Base-by-base conservation (phyloP, 1,140 invertebrate genomes). In the Piezodorus guildinii region DNA sequence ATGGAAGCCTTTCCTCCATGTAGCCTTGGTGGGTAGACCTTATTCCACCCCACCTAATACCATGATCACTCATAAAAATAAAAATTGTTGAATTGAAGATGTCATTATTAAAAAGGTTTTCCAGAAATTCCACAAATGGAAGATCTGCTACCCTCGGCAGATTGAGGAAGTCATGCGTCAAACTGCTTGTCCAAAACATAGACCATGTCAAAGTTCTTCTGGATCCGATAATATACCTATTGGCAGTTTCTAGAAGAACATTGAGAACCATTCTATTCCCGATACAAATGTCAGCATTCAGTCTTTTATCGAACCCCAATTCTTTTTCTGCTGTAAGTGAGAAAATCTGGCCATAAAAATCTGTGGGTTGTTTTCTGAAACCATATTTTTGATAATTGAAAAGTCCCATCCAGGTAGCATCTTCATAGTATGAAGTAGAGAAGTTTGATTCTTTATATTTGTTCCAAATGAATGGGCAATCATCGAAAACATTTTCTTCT, bases 1-100 rank as follows among this genome's bases (percentile, higher is more conserved):
- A 83, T 1, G 86, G 86, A 43, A 88, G 73, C 65, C 83, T 76
- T 67, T 86, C 85, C 70, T 89, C 86, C 10, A 86, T 70, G 64
- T 81, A 78, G 0, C 86, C 79, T 64, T 79, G 78, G 68, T 80
- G 80, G 0, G 85, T 86, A 60, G 80, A 72, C 2, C 84, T 73
- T 65, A 87, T 84, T 0, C 70, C 69, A 15, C 85, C 85, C 76
- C 83, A 87, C 63, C 84, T 72, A 66, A 85, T 80, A 0, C 86
- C 86, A 70, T 88, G 86, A 68, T 88, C 86, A 69, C 83, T 85
- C 75, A 84, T 83, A 17, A 86, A 75, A 15, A 87, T 72, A 0
- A 88, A 60, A 0, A 81, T 72, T 0, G 83, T 83, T 16, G 74
- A 74, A 34, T 79, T 74, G 5, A 81, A 65, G 2, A 76, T 60